Percentiles rank a stretch among this genome's conserved stretches.
Conservation (phyloP, 2,888 invertebrate species). For the Acanthococcus lagerstroemiae region DNA sequence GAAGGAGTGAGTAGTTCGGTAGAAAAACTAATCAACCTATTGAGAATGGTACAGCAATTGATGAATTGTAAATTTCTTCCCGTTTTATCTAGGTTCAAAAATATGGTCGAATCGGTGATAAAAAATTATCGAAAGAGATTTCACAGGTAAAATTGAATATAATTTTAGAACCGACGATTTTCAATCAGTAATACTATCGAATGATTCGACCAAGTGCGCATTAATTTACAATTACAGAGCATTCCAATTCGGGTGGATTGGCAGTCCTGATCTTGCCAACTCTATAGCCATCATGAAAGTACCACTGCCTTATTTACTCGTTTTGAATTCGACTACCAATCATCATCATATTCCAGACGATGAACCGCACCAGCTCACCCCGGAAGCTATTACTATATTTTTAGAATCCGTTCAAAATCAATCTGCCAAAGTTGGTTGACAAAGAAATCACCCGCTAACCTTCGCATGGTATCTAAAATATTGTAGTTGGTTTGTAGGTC, state of each 20-base stretch:
- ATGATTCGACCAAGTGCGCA: background rate
- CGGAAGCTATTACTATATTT: slow-evolving; percentile 63
- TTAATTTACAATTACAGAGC: no score
- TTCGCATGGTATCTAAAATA: background rate
- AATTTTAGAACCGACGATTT: slow-evolving; percentile 1
- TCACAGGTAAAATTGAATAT: slow-evolving; percentile 48
- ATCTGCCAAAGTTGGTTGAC: slow-evolving; percentile 56
- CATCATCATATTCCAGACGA: slow-evolving; percentile 86
- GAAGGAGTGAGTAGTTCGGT: slow-evolving; percentile 50
- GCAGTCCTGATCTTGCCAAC: slow-evolving; percentile 79
- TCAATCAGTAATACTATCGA: background rate
- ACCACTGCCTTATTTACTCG: slow-evolving; percentile 73
- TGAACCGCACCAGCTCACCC: slow-evolving; percentile 68
- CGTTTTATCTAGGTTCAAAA: slow-evolving; percentile 54
- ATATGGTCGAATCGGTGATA: slow-evolving; percentile 73
- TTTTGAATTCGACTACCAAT: slow-evolving; percentile 83
- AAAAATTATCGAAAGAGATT: slow-evolving; percentile 63
- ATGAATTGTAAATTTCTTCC: background rate
- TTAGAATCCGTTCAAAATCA: slow-evolving; percentile 67
- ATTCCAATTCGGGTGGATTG: slow-evolving; percentile 95
- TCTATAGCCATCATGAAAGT: slow-evolving; percentile 83
- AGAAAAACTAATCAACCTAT: no score
- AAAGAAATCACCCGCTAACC: background rate
- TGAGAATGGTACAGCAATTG: background rate
- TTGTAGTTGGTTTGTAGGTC: background rate